A percentile compares a stretch with the other conserved stretches of the same genome.
Conservation (phyloP, 2,888 invertebrate species). For the Hemistola chrysoprasaria region DNA sequence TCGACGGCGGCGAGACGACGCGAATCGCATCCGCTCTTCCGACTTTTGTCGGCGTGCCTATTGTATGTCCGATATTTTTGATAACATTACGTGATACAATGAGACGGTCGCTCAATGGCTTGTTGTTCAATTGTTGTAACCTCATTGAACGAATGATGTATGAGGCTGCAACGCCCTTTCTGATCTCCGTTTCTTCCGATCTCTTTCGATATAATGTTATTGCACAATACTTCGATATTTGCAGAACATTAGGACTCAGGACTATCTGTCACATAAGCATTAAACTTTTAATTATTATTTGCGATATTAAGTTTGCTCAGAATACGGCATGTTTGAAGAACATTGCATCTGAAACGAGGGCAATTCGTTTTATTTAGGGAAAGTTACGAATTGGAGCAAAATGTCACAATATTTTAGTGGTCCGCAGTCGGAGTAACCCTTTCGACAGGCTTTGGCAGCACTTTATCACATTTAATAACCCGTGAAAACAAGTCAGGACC, state of each 20-base stretch:
- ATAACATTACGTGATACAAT: constrained; percentile 79
- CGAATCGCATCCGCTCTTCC: constrained; percentile 81
- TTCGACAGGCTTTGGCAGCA: constrained; percentile 57
- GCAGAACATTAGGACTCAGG: constrained; percentile 44
- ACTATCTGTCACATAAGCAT: constrained; percentile 39
- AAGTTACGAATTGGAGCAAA: constrained; percentile 35
- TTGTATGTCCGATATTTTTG: constrained; percentile 78
- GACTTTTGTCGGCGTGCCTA: constrained; percentile 73
- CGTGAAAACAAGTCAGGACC: constrained; percentile 62
- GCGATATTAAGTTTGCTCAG: constrained; percentile 26
- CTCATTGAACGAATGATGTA: constrained; percentile 78
- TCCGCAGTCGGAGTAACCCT: constrained; percentile 67
- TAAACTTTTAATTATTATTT: constrained; percentile 29
- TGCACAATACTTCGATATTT: constrained; percentile 60
- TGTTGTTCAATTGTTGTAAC: constrained; percentile 76
- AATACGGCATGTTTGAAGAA: constrained; percentile 27
- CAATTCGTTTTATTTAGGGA: constrained; percentile 24
- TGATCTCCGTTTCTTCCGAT: constrained; percentile 66
- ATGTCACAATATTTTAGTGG: constrained; percentile 72
- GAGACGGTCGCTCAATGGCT: constrained; percentile 60
- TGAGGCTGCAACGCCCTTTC: constrained; percentile 48
- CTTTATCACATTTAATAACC: constrained; percentile 79
- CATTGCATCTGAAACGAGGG: constrained; percentile 23
- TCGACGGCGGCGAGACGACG: constrained; percentile 71
- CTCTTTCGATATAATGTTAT: constrained; percentile 56